Conservation (phyloP, 2,113 vertebrate species). For the Talpa occidentalis region DNA sequence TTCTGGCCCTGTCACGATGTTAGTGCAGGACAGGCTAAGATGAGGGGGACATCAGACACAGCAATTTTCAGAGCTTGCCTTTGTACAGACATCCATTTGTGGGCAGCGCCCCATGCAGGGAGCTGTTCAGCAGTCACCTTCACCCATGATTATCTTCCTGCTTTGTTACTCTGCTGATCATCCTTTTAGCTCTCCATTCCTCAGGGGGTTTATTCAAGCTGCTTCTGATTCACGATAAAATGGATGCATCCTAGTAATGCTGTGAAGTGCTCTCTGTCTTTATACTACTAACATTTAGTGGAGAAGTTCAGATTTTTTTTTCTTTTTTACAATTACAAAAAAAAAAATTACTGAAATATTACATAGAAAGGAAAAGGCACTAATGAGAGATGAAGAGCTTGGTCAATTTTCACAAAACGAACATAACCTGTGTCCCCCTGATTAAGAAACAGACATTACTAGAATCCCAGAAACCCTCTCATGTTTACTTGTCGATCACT, state of each 20-base stretch:
- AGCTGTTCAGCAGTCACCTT: conserved; percentile 78
- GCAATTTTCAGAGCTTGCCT: conserved; percentile 45
- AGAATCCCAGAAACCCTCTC: background rate
- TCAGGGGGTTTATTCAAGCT: background rate
- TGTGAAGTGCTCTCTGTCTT: background rate
- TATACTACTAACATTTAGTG: background rate
- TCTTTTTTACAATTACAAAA: background rate
- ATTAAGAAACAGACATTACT: background rate
- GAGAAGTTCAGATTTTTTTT: conserved; percentile 46
- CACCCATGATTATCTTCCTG: conserved; percentile 58
- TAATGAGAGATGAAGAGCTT: background rate
- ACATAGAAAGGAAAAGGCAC: conserved; percentile 4
- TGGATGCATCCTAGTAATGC: background rate
- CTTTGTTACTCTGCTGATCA: conserved; percentile 79
- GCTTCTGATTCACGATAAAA: conserved; percentile 44
- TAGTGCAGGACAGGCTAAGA: background rate
- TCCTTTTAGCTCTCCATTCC: conserved; percentile 51
- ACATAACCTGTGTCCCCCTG: background rate
- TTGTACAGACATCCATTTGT: conserved; percentile 53
- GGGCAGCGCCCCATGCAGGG: conserved; percentile 77
- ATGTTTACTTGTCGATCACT: conserved; percentile 8
- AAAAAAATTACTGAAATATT: background rate
- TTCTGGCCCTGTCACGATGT: background rate
- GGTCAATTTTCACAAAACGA: conserved; percentile 39
- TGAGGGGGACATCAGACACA: background rate